phyloP scores from a whole-genome alignment of 2,888 invertebrate genomes.

The Lysandra coridon region DNA sequence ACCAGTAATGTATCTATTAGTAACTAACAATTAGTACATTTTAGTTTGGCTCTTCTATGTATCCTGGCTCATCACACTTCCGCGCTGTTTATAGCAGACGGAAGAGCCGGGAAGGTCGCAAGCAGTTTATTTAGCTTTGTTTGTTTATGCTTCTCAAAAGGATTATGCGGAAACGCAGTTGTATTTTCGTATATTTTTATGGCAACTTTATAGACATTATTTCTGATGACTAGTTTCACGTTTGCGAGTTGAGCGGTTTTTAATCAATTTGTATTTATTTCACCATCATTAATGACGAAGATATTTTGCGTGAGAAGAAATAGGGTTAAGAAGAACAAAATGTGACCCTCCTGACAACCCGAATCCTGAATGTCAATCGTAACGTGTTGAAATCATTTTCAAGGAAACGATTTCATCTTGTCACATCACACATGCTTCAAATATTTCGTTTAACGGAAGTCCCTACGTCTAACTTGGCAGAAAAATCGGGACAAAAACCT shows the following conservation, averaged over 20 bases:
- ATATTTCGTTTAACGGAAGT: slow-evolving; percentile 20
- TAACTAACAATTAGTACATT: neutral
- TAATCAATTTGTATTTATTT: too few relatives aligned
- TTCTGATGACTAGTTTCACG: neutral
- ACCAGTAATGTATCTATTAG: neutral
- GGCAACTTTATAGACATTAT: neutral
- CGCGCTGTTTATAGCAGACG: slow-evolving; percentile 72
- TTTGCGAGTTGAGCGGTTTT: neutral
- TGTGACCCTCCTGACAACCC: neutral
- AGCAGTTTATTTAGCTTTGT: slow-evolving; percentile 55
- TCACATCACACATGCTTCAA: neutral
- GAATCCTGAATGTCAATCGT: neutral
- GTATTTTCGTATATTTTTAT: slow-evolving; percentile 10
- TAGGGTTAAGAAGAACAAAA: neutral
- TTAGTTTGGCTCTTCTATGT: slow-evolving; percentile 27
- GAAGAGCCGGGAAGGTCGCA: slow-evolving; percentile 67
- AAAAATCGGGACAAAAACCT: slow-evolving; percentile 12
- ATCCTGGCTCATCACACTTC: slow-evolving; percentile 56
- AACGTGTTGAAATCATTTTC: slow-evolving; percentile 1
- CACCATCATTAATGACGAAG: neutral
- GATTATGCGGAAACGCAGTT: slow-evolving; percentile 46
- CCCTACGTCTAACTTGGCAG: slow-evolving; percentile 9
- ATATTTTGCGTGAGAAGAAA: neutral
- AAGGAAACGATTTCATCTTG: slow-evolving; percentile 1
- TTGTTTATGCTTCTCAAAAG: slow-evolving; percentile 50